phyloP scores from a whole-genome alignment of 2,888 invertebrate genomes.

The Diaperis boleti region DNA sequence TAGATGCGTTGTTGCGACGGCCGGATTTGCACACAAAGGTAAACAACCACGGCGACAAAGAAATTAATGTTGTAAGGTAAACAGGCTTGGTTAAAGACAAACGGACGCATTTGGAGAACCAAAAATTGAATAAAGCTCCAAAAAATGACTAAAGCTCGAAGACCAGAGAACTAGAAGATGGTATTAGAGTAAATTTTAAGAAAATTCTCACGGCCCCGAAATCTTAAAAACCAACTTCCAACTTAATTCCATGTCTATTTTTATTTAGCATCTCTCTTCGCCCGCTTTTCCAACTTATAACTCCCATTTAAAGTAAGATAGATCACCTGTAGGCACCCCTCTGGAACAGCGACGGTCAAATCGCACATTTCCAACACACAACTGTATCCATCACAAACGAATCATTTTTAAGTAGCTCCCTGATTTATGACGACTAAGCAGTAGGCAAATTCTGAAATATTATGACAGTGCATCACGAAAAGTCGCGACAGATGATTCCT shows the following conservation, averaged over 20 bases:
- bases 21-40: too few species aligned
- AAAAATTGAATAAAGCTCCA: too few species aligned
- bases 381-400: slow-evolving; percentile 29
- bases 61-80: too few species aligned
- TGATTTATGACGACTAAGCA: slow-evolving; percentile 41
- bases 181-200: too few species aligned
- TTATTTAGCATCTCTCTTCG: background rate
- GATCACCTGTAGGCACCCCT: slow-evolving; percentile 17
- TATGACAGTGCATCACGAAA: slow-evolving; percentile 29
- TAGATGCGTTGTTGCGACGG: background rate
- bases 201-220: too few species aligned
- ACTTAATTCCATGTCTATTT: too few species aligned
- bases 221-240: too few species aligned
- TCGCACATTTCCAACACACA: slow-evolving; percentile 33
- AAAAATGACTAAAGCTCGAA: too few species aligned
- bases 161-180: too few species aligned
- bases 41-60: too few species aligned
- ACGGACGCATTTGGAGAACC: too few species aligned
- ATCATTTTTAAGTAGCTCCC: slow-evolving; percentile 34
- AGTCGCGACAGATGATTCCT: slow-evolving; percentile 34
- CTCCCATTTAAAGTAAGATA: slow-evolving; percentile 34
- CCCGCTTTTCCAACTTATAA: slow-evolving; percentile 11
- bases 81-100: too few species aligned
- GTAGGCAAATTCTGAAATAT: slow-evolving; percentile 39
- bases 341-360: slow-evolving; percentile 11